Evolutionary conservation across 2,888 invertebrate species (phyloP), one percentile per base, ranked within the genome.

Genomic region (Chironomus tentans): DNA sequence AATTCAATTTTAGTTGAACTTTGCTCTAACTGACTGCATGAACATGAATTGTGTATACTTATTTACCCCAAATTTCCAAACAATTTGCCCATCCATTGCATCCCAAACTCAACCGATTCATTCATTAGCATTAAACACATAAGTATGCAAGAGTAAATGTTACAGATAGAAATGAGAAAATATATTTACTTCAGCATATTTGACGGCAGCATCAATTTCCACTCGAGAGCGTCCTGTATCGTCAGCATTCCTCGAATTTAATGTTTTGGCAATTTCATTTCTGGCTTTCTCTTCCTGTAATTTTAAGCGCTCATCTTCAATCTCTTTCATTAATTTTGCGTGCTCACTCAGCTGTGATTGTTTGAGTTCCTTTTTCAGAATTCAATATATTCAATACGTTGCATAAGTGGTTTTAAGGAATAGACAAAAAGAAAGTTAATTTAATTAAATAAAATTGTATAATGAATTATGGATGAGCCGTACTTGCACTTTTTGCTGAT

Each of bases 201-300:
- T 80, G 4, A 84, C 77, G 5, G 82, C 81, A 0, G 83, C 81
- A 69, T 84, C 84, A 28, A 83, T 76, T 77, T 84, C 84, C 10
- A 80, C 81, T 80, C 12, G 81, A 68, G 80, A 69, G 12, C 50
- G 50, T 50, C 38, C 76, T 22, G 56, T n/a, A n/a, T 74, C 74
- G 65, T 74, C 74, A 61, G 71, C 21, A 74, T 65, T 48, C 80
- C 18, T 81, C 80, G 73, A 68, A 73, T 0, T 73, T 77, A 12
- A 78, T 77, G 3, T 24, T 81, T 80, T 10, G 83, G 78, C 56
- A 80, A 81, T 56, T 81, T 83, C 82, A 0, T 83, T 77, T 79
- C 82, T 82, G 3, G 82, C 79, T 62, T 81, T 81, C 62, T 84
- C 83, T 2, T 81, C 77, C 0, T 80, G 76, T 1, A 84, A 76